Base-by-base conservation (phyloP, 2,113 vertebrate species). In the Haliaeetus leucogaster region DNA sequence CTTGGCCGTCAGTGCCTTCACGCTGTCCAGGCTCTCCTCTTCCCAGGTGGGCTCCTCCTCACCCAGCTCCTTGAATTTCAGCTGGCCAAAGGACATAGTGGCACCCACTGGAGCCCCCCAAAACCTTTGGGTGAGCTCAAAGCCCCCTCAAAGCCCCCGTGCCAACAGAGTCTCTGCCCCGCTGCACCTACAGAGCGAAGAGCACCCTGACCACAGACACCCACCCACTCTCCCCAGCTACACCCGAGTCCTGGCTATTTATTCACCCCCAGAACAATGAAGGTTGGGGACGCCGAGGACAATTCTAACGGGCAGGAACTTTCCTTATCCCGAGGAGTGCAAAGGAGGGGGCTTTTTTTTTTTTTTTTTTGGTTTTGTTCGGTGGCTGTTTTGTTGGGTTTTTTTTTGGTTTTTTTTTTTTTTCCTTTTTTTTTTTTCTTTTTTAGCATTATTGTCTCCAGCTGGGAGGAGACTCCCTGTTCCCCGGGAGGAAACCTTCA, bases 1-100 rank as follows among this genome's bases (percentile, higher is more conserved):
- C 95, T 99, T 99, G 88, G 98, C 98, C 0, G 99, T 95, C 29
- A 99, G 98, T 0, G 99, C 99, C 93, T 99, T 99, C 61, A 99
- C 95, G 5, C 98, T 98, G 26, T 98, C 99, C 96, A 99, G 97
- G 90, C 97, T 98, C 94, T 98, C 98, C 21, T 98, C 50, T 27
- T 98, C 97, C 18, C 98, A 97, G 17, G 95, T 97, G 7, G 98
- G 96, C 45, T 98, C 97, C 53, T 99, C 98, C 36, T 98, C 99
- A 3, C 98, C 98, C 63, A 98, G 65, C 20, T 98, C 98, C 96
- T 98, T 98, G 79, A 98, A 99, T 76, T 98, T 98, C 98, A 99
- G 98, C 43, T 53, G 94, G 17, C 88, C 58, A 2, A 98, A 50
- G 15, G 98, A 76, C 98, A 98, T 98, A 84, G 50, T 10, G 15